Base-by-base conservation (phyloP, 2,888 invertebrate genomes). In the Hemaris fuciformis region DNA sequence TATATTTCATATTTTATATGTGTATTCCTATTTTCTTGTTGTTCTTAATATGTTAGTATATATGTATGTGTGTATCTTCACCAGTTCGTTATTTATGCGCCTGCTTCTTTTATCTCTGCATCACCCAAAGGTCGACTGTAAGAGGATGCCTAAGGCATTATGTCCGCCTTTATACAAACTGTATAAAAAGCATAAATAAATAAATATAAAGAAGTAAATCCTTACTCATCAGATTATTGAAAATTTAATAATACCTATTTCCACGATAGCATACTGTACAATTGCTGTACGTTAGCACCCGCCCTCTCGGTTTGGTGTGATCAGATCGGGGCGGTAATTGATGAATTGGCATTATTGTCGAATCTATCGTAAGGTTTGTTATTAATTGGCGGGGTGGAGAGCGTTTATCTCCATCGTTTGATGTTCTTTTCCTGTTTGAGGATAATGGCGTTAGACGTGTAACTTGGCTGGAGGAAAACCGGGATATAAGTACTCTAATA, bases 251-350 rank as follows among this genome's bases (percentile, higher is more conserved):
- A 2, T 2, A 13, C 13, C 10, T 22, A 23, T 59, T 27, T 4
- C 7, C 18, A 38, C 41, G 41, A 43, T 31, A 5, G 23, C 27
- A 15, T 61, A 57, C 27, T 59, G 43, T 8, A 4, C 25, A 18
- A 3, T 59, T 13, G 3, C 10, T 41, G 57, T 46, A 4, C 38
- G 15, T n/a, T 10, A 23, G 6, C 23, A 15, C 42, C 22, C 61
- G 25, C 56, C 63, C 59, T 59, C 60, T 62, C 61, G 56, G 63
- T 60, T 61, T 53, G 43, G 57, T 57, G 53, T 62, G 53, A 68
- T 69, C 65, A 61, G 18, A 64, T 60, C 62, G 65, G 41, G 62
- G 48, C 58, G 25, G 62, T 62, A 64, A 69, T 66, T 68, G 69
- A 71, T 66, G 66, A 60, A 60, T 61, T 64, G 60, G 57, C 63